phyloP scores from a whole-genome alignment of 2,113 vertebrate genomes.

The Daphoenositta chrysoptera region DNA sequence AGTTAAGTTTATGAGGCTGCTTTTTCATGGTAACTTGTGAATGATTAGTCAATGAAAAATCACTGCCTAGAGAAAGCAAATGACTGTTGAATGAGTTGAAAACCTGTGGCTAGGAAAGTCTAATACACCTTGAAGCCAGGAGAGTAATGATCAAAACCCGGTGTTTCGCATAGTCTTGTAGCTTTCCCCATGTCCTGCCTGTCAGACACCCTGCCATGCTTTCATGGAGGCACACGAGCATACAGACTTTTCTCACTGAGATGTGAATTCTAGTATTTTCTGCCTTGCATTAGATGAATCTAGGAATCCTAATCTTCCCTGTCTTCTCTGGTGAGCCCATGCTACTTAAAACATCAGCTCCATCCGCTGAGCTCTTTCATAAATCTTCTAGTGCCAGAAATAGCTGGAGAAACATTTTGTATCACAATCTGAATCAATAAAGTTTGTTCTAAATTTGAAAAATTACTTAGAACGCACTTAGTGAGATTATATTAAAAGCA shows the following conservation, averaged over 20 bases:
- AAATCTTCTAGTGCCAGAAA: not conserved
- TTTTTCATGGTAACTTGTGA: conserved; percentile 34
- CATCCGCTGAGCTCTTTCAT: not conserved
- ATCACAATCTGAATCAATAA: not conserved
- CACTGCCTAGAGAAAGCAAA: not conserved
- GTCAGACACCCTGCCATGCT: not conserved
- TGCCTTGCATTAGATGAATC: not conserved
- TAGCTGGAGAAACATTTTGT: not conserved
- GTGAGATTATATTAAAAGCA: not conserved
- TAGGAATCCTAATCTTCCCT: not conserved
- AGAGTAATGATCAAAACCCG: not conserved
- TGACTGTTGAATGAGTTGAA: not conserved
- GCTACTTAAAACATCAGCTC: not conserved
- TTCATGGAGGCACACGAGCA: not conserved
- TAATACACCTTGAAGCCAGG: not conserved
- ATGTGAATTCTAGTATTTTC: not conserved
- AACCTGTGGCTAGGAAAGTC: not conserved
- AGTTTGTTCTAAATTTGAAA: not conserved
- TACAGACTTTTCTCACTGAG: not conserved
- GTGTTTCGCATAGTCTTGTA: not conserved
- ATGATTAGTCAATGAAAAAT: conserved; percentile 49
- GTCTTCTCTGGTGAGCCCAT: not conserved
- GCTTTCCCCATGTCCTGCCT: not conserved
- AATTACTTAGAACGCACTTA: not conserved
- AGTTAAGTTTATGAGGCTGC: conserved; percentile 19